Conservation (phyloP, 2,797 vertebrate species). For the Chaunax sp. region DNA sequence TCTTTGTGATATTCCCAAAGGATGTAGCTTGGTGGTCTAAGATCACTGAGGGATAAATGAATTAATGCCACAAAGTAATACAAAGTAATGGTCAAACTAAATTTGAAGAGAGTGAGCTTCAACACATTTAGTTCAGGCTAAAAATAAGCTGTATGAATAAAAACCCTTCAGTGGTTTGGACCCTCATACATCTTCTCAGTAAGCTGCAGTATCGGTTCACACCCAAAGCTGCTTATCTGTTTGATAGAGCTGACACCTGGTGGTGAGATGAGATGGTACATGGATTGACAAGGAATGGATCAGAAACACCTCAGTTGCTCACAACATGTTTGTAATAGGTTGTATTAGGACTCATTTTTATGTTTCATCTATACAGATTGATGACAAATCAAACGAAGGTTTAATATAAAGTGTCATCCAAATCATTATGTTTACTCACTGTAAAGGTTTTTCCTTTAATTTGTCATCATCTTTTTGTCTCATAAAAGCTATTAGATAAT, state of each 20-base stretch:
- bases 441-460: too few relatives aligned
- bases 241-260: conserved; percentile 64
- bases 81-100: background rate
- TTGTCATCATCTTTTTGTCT: too few relatives aligned
- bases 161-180: conserved; percentile 1
- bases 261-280: conserved; percentile 43
- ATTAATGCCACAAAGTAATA: background rate
- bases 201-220: background rate
- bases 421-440: too few relatives aligned
- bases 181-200: background rate
- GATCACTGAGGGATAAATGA: conserved; percentile 16
- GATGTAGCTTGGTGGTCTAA: conserved; percentile 1
- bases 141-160: background rate
- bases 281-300: background rate
- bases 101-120: background rate
- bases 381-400: too few relatives aligned
- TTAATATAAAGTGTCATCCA: too few relatives aligned
- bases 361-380: too few relatives aligned
- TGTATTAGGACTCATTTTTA: too few relatives aligned
- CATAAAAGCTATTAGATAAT: too few relatives aligned
- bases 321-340: too few relatives aligned
- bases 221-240: conserved; percentile 1
- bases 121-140: conserved; percentile 1
- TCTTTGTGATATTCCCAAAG: too few relatives aligned
- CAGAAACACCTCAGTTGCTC: too few relatives aligned